phyloP scores from a whole-genome alignment of 2,113 vertebrate genomes.

The Onychostruthus taczanowskii region DNA sequence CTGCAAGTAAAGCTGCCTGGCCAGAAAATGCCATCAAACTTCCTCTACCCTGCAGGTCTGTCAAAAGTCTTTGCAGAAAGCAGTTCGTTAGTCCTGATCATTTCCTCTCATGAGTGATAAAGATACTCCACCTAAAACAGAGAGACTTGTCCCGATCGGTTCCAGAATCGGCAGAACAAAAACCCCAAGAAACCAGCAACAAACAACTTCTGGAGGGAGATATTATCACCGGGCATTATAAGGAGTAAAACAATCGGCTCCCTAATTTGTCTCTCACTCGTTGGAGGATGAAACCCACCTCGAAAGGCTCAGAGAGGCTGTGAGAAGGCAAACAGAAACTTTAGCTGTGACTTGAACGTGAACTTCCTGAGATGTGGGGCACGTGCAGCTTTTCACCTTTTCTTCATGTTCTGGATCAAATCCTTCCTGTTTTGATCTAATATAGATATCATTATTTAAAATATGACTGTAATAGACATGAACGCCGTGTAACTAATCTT shows the following conservation, averaged over 20 bases:
- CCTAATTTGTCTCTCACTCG: neutral
- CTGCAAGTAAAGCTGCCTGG: neutral
- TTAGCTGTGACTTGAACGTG: neutral
- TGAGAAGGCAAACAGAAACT: neutral
- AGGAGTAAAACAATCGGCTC: neutral
- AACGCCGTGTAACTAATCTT: neutral
- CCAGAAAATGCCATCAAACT: neutral
- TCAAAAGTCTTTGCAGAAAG: neutral
- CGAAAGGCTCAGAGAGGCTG: neutral
- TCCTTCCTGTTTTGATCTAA: constrained; percentile 33
- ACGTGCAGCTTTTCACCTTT: constrained; percentile 12
- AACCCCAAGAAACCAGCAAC: neutral
- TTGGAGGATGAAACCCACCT: neutral
- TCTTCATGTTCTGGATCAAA: constrained; percentile 1
- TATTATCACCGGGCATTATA: accelerated
- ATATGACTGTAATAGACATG: neutral
- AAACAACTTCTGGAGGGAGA: neutral
- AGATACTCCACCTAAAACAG: neutral
- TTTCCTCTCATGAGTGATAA: neutral
- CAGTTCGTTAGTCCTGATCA: neutral
- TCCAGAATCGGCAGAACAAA: neutral
- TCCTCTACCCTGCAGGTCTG: neutral
- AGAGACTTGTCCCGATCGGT: neutral
- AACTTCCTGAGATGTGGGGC: neutral
- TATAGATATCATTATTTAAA: constrained; percentile 7